Evolutionary conservation across 1,140 invertebrate species (phyloP), one percentile per base, ranked within the genome.

Genomic region (Adelges cooleyi): DNA sequence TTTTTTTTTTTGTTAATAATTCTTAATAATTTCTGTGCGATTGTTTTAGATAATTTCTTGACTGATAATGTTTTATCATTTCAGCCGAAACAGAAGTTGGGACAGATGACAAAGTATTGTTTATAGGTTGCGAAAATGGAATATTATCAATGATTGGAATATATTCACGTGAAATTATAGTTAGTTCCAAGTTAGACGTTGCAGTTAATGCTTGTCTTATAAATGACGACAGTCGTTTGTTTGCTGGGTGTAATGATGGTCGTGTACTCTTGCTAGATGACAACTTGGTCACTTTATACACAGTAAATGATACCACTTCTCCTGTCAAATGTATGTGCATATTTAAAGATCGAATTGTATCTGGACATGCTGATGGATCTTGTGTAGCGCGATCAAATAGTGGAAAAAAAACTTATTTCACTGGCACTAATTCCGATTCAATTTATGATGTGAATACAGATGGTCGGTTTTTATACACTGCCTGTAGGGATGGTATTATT

Each of bases 371-470:
- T 71, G 85, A 86, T 74, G 84, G 83, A 2, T 79, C 80, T 1
- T 81, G 81, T 70, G 49, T 76, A 27, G 76, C 77, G 17, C 56
- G 75, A 50, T 71, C 72, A 18, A 71, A 74, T 27, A 65, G 69
- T 11, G 73, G 76, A 52, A 78, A 74, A 59, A 68, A 69, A 40
- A 65, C 82, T 2, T 78, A 83, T 49, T 73, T 86, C 8, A 84
- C 84, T 18, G 86, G 86, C 1, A 77, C 85, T 3, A 80, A 87
- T 69, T 84, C 80, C 75, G 86, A 88, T 70, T 81, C 82, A 9
- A 78, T 84, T 22, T 78, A 82, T 70, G 77, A 79, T 67, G 71
- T 83, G 36, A 72, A 76, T 3, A 77, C 75, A 56, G 81, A 83
- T 71, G 76, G 76, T 6, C 71, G 70, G 13, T 78, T 78, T 74